Conservation (phyloP, 2,797 vertebrate genomes). For the Sciurus vulgaris region DNA sequence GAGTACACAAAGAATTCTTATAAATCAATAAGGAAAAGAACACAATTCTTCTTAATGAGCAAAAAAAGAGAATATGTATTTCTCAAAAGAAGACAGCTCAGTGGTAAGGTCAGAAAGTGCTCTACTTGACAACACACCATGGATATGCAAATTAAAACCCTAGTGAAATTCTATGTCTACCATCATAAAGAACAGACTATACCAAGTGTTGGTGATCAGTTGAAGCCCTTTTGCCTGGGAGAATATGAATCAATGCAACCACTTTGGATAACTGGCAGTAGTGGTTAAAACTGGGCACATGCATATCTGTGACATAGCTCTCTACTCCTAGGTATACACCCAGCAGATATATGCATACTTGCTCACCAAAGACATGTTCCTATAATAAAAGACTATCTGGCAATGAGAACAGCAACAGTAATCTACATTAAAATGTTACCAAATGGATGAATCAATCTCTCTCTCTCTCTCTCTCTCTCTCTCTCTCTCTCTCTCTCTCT, state of each 20-base stretch:
- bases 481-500: background rate
- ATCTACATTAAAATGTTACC: background rate
- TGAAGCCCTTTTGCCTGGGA: background rate
- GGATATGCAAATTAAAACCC: conserved; percentile 5
- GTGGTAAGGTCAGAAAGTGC: background rate
- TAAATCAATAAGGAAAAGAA: conserved; percentile 13
- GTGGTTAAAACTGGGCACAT: background rate
- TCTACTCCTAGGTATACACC: background rate
- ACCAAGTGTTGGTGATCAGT: background rate
- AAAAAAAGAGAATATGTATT: background rate
- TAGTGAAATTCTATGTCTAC: background rate
- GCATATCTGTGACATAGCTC: background rate
- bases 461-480: background rate
- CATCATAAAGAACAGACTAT: background rate
- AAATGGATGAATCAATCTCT: background rate
- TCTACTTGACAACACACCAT: background rate
- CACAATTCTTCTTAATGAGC: background rate
- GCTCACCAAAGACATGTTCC: background rate
- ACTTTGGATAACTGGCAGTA: background rate
- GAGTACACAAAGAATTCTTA: background rate
- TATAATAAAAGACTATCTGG: background rate
- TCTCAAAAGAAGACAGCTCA: background rate
- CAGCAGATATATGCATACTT: background rate
- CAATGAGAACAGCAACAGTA: background rate
- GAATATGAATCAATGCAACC: background rate